Evolutionary conservation across 2,888 invertebrate species (phyloP), one percentile per base, ranked within the genome.

Genomic region (Ptycholaimellus sp.): DNA sequence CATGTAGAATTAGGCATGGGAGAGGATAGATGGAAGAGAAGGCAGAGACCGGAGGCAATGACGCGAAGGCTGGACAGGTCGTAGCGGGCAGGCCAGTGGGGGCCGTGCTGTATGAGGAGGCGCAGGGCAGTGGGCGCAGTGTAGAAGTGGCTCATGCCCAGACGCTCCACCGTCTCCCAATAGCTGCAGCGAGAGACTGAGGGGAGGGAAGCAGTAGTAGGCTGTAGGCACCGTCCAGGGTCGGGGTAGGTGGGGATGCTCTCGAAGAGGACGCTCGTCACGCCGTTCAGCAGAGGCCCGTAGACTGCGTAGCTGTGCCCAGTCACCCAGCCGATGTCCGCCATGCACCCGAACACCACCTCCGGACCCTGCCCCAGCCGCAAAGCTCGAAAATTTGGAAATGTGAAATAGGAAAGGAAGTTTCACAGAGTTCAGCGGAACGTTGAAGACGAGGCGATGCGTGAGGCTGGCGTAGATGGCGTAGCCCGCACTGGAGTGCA

Each of bases 91-190:
- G 87, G 80, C 36, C 72, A 68, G n/a, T 70, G 72, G 45, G 85
- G 80, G 0, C 82, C 85, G 54, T 74, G 82, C 59, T 83, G 83
- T 79, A 83, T 85, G 16, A 93, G 69, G 1, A 87, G 74, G 43
- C 90, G 68, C 43, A 93, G 80, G 17, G 87, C 90, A 7, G 90
- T 93, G 0, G 93, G 90, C 1, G 93, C 87, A 1, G 90, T 90
- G 63, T 90, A 93, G 62, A 93, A 59, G 45, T 65, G 65, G 28
- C 60, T 61, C 17, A 67, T 47, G 36, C 58, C 53, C 30, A 65
- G 52, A 33, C 64, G 49, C 42, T 65, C 56, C 7, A 64, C 60
- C 44, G 58, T 60, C 46, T 65, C 62, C 67, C 67, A 68, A 49
- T 65, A 66, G 17, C 66, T 54, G 31, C 63, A n/a, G n/a, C n/a